Conservation (phyloP, 2,797 vertebrate genomes). For the Cirrhinus mrigala region DNA sequence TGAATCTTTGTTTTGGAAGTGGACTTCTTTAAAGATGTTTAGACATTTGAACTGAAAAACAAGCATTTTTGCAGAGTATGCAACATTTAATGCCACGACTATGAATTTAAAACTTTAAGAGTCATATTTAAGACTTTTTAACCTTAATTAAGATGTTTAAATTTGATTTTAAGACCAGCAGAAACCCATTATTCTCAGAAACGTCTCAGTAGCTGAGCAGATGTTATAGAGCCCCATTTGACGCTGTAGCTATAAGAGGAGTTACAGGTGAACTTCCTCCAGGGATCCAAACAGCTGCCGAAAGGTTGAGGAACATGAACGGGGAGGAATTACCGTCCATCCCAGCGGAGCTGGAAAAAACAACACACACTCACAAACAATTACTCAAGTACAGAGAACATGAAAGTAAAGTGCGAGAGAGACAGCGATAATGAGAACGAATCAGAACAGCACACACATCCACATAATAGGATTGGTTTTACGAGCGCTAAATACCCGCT, state of each 20-base stretch:
- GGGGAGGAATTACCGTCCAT: slow-evolving; percentile 52
- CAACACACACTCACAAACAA: slow-evolving; percentile 12
- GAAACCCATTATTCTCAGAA: neutral
- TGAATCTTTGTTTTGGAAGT: too few species aligned
- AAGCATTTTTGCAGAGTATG: neutral
- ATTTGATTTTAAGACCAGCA: neutral
- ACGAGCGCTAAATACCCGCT: slow-evolving; percentile 23
- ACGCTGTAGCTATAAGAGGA: slow-evolving; percentile 25
- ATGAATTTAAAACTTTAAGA: neutral
- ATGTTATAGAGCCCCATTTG: neutral
- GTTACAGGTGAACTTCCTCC: slow-evolving; percentile 59
- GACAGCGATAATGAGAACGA: slow-evolving; percentile 22
- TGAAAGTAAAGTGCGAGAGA: neutral
- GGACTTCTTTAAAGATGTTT: neutral
- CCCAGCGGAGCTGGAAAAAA: neutral
- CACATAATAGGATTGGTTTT: slow-evolving; percentile 37
- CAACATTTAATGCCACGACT: neutral
- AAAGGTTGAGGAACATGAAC: slow-evolving; percentile 60
- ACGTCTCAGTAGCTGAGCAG: slow-evolving; percentile 44
- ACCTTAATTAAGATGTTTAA: neutral
- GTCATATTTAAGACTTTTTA: neutral
- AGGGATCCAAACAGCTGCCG: slow-evolving; percentile 57
- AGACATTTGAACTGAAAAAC: neutral
- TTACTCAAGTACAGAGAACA: slow-evolving; percentile 10
- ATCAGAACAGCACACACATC: slow-evolving; percentile 27